Base-by-base conservation (phyloP, 2,888 invertebrate genomes). In the Thymelicus acteon region DNA sequence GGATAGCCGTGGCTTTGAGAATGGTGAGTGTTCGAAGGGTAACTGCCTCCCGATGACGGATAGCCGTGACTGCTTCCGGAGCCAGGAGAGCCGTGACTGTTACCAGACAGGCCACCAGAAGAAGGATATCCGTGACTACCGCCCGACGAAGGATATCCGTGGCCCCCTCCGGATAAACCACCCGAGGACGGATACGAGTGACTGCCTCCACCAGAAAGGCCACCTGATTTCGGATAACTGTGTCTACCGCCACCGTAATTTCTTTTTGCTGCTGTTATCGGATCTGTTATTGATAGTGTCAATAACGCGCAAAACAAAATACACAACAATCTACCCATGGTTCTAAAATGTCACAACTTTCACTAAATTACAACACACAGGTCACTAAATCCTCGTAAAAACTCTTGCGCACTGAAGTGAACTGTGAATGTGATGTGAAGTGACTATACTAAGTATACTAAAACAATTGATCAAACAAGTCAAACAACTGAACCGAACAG, bases 231-330 rank as follows among this genome's bases (percentile, higher is more conserved):
- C 8, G 89, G 86, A 76, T 88, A 85, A 31, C 74, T 75, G 73
- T 80, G 79, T 67, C 82, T 77, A 31, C 79, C 74, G 49, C 80
- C 74, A 79, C 82, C 75, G 48, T 72, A 78, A 75, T 74, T 76
- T 5, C 0, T 31, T 75, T 78, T 78, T 75, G 77, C 79, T 13
- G 82, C 81, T 31, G 71, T 73, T 69, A 79, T 81, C 8, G 82
- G 78, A 54, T 79, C 78, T 19, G 79, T 76, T 63, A 80, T 70
- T 72, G 80, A 80, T 77, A 90, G 69, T 74, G 88, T 78, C 74
- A 87, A 71, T 72, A 86, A 72, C 65, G 84, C 83, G 76, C 84
- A 86, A 72, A 89, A 77, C 57, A 89, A 77, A 75, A 80, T 81
- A 78, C 81, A 84, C 60, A 75, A 67, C 69, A 71, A 77, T 64